Base-by-base conservation (phyloP, 2,888 invertebrate genomes). In the Rhorus exstirpatorius region DNA sequence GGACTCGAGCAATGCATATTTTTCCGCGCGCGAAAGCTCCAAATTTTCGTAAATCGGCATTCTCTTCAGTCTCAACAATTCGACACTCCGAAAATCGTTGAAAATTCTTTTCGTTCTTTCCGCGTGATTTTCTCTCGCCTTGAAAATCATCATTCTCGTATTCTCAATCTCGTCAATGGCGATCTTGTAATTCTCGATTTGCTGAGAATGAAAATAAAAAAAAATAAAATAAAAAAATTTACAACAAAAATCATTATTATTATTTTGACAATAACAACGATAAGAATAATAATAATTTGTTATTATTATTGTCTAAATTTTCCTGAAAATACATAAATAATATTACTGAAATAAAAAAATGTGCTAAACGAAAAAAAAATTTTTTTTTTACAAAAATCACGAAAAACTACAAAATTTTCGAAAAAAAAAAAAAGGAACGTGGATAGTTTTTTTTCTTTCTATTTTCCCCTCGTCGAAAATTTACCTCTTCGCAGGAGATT, bases 1-100 rank as follows among this genome's bases (percentile, higher is more conserved):
- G 12, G 88, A 86, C 79, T 90, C 85, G 19, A 93, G 80, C 2
- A 93, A 85, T 19, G 87, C 87, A 82, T 89, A 91, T 67, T 89
- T 88, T 12, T 88, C 63, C 1, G 83, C 58, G 3, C 86, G 81
- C 4, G 75, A 60, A 6, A 49, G 1, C 17, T 77, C 71, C 41
- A 90, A 53, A 67, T 86, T 82, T 31, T 84, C 76, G 80, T 90
- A 90, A 38, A 87, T 75, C 46, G 84, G 77, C 26, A 84, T 79
- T 68, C 85, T 85, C 79, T 89, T 89, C 19, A 93, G 63, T 68
- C 88, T 88, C 35, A 88, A 83, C 19, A 82, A 63, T 83, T 92
- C 90, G 19, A 68, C 87, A 7, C 87, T 49, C 60, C 75, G 72
- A 7, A 78, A 31, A 61, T 89, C 84, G 49, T 86, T 80, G 1